Evolutionary conservation across 2,888 invertebrate genomes (phyloP), one percentile per base, ranked within the genome.

Genomic region (Acronicta aceris): DNA sequence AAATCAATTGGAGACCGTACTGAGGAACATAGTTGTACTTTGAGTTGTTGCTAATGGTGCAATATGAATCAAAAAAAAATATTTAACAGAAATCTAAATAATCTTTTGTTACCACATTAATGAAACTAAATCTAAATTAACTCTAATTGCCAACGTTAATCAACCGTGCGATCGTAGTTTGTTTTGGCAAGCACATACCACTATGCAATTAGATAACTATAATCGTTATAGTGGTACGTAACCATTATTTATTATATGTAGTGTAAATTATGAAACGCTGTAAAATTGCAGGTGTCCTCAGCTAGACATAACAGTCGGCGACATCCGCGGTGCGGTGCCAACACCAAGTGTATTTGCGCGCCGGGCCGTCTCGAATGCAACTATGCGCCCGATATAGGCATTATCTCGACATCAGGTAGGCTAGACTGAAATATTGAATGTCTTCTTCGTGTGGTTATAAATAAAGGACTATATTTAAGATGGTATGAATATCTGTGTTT

Each of bases 361-460:
- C 86, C 87, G 79, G 64, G 84, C 88, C 87, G 88, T 88, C 87
- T 88, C 86, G 77, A 51, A 55, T 67, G 65, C 68, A 75, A 74
- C 76, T 74, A 73, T 70, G 70, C 66, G 72, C 73, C 72, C 74
- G 72, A 74, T 77, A 78, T 78, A 76, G 74, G 76, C 68, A 82
- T 80, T 76, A 75, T 76, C 69, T 58, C 27, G 17, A 41, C 51
- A 76, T 76, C 69, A 62, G 66, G 63, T 74, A 56, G 56, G 30
- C 59, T 68, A 55, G n/a, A 55, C 72, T 72, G 55, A 58, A 63
- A 59, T 72, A 59, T 70, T 63, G 45, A n/a, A 52, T 36, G 51
- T 52, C 43, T 42, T 36, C 50, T 42, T 36, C 50, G 43, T 27
- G 33, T 16, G 27, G 1, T 13, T 47, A 50, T 71, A 46, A 71